These are phyloP conservation scores for Calosoma granatense DNA, from an alignment of 1,140 invertebrate species.

Conservation along the genomic window DNA sequence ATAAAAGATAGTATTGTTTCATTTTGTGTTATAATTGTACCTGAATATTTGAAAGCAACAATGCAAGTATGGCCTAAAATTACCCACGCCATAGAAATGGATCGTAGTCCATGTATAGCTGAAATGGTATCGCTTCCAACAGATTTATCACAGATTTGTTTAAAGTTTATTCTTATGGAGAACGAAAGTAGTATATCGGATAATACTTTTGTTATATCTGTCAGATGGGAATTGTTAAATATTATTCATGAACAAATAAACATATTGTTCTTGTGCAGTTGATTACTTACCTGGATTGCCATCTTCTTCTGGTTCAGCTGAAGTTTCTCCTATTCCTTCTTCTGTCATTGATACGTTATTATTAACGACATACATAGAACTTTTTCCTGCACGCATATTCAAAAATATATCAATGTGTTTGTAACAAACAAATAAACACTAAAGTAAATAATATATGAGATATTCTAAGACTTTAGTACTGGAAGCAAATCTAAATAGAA, in stretches of 20 bases:
- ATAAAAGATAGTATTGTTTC: too few species aligned
- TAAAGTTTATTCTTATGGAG: conserved; percentile 62
- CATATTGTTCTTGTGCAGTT: conserved; percentile 24
- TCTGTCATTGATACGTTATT: conserved; percentile 13
- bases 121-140: conserved; percentile 73
- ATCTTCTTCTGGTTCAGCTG: neutral
- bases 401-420: too few species aligned
- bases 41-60: conserved; percentile 71
- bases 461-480: too few species aligned
- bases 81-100: conserved; percentile 86
- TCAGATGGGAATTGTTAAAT: neutral
- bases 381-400: too few species aligned
- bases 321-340: neutral
- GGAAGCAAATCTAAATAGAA: too few species aligned
- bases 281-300: conserved; percentile 1
- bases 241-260: neutral
- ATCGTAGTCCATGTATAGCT: conserved; percentile 69
- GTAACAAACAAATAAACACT: too few species aligned
- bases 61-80: conserved; percentile 85
- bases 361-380: conserved; percentile 25
- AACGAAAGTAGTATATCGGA: conserved; percentile 68
- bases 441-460: too few species aligned
- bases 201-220: conserved; percentile 2
- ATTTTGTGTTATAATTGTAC: too few species aligned
- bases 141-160: conserved; percentile 63